A percentile compares a stretch with the other conserved stretches of the same genome.
Evolutionary conservation across 92 coral and sea anemone genomes (phyloP).

Genomic region (Porites divaricata): DNA sequence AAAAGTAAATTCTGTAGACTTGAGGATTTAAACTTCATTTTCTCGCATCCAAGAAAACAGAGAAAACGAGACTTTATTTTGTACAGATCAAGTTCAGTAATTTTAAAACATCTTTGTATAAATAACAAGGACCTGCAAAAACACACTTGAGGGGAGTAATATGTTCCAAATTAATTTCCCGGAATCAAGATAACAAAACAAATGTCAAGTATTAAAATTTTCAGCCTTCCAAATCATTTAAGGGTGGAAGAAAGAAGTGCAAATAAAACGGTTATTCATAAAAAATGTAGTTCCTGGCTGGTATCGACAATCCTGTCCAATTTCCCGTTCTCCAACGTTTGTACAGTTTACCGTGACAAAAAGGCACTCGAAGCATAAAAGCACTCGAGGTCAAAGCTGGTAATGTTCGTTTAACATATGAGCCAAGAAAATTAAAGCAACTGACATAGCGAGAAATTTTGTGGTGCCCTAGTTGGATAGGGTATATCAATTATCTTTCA

Average conservation of each 20-base stretch:
- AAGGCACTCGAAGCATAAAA: conserved; percentile 21
- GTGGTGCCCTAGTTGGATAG: neutral
- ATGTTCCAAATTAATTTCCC: conserved; percentile 30
- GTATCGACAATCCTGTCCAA: conserved; percentile 19
- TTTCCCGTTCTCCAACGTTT: conserved; percentile 27
- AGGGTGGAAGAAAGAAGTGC: neutral
- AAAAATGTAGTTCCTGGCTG: conserved; percentile 13
- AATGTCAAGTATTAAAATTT: conserved; percentile 3
- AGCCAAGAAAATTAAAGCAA: neutral
- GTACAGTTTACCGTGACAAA: conserved; percentile 19
- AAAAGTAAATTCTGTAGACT: neutral
- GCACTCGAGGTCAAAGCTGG: conserved; percentile 21
- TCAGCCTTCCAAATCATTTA: neutral
- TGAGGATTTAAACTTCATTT: neutral
- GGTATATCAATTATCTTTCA: neutral
- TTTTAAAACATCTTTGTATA: conserved; percentile 9
- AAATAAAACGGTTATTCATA: neutral
- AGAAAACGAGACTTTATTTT: neutral
- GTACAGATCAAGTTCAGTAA: neutral
- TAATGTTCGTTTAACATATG: neutral
- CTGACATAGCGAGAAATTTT: neutral
- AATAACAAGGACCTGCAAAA: conserved; percentile 1
- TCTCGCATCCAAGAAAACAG: neutral
- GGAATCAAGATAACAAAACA: conserved; percentile 15
- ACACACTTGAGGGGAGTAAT: conserved; percentile 15